phyloP scores from a whole-genome alignment of 1,140 invertebrate species.

The Pogonus chalceus region DNA sequence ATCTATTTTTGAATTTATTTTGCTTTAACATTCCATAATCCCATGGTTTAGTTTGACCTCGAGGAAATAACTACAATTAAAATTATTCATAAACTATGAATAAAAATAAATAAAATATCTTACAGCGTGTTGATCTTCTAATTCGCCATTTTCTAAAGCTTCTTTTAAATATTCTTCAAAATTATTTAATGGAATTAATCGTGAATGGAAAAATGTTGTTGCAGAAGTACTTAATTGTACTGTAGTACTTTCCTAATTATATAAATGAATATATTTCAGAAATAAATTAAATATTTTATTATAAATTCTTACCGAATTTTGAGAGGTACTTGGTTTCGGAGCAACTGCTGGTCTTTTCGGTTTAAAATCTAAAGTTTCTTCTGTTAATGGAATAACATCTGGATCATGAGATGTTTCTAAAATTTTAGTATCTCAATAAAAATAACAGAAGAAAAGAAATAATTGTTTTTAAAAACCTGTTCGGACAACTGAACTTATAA shows the following conservation, averaged over 20 bases:
- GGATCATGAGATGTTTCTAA: neutral
- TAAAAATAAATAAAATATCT: neutral
- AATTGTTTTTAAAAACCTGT: too few relatives aligned
- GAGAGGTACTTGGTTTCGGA: neutral
- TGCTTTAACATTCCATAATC: neutral
- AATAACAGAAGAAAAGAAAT: too few relatives aligned
- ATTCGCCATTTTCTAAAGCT: neutral
- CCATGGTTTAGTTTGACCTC: slow-evolving; percentile 10
- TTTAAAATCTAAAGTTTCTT: neutral
- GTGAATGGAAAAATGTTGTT: neutral
- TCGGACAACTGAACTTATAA: too few relatives aligned
- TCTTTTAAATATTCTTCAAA: slow-evolving; percentile 1
- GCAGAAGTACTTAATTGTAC: neutral
- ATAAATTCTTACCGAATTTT: neutral
- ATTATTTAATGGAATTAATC: neutral
- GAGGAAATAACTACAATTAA: neutral
- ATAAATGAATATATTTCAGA: neutral
- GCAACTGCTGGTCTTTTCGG: neutral
- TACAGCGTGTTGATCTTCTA: neutral
- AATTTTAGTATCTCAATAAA: neutral
- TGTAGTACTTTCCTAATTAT: neutral
- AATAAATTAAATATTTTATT: neutral
- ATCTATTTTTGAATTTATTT: slow-evolving; percentile 63
- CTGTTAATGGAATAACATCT: neutral
- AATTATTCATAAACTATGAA: neutral